Percentiles rank a stretch among this genome's conserved stretches.
phyloP scores from a whole-genome alignment of 2,888 invertebrate species.

The Ditula angustiorana region DNA sequence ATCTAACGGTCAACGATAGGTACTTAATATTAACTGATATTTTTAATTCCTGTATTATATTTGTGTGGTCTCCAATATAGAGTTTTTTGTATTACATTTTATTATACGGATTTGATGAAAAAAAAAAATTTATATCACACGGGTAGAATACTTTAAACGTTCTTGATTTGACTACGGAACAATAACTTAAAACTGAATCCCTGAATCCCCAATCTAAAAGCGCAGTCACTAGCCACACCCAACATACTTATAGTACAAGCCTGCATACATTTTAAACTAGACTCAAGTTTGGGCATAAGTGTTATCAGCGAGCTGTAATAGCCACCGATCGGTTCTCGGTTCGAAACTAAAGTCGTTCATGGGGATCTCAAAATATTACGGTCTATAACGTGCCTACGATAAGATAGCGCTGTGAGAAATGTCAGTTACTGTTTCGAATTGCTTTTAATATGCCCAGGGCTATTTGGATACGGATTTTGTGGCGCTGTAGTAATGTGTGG shows the following conservation, averaged over 20 bases:
- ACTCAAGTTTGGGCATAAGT: constrained; percentile 52
- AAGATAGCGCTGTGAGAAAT: constrained; percentile 72
- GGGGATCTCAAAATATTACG: constrained; percentile 67
- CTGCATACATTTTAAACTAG: constrained; percentile 52
- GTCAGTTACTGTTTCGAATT: constrained; percentile 75
- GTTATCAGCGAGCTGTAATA: constrained; percentile 68
- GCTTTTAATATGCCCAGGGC: constrained; percentile 66
- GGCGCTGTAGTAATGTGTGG: constrained; percentile 7
- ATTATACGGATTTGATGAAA: too few species aligned
- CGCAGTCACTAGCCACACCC: constrained; percentile 10
- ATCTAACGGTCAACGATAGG: too few species aligned
- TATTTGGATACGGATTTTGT: constrained; percentile 47
- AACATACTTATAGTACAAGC: constrained; percentile 26
- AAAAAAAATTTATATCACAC: too few species aligned
- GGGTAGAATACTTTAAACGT: too few species aligned
- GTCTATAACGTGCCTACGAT: constrained; percentile 56
- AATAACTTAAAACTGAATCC: too few species aligned
- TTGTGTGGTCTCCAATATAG: too few species aligned
- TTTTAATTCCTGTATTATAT: too few species aligned
- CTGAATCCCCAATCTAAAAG: constrained; percentile 1
- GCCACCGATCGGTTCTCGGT: constrained; percentile 66
- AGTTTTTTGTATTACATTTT: too few species aligned
- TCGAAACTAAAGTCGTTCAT: constrained; percentile 68
- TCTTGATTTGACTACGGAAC: too few species aligned
- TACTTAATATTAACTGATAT: too few species aligned